These are phyloP conservation scores for Agrotis segetum DNA, from an alignment of 2,888 invertebrate genomes.

Conservation along the genomic window DNA sequence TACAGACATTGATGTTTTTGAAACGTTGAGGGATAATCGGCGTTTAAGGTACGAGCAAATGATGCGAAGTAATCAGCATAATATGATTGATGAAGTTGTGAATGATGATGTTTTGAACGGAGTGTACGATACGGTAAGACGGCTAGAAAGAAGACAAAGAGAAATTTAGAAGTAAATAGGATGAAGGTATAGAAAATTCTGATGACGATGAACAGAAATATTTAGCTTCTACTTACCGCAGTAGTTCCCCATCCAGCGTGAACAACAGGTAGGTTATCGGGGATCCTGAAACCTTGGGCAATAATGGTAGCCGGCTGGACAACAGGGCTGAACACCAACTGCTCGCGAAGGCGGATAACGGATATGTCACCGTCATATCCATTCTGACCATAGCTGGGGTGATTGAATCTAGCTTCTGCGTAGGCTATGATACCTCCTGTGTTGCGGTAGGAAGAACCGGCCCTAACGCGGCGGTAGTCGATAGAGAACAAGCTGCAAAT, in stretches of 20 bases:
- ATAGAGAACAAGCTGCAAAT: slow-evolving; percentile 27
- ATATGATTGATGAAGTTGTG: too few relatives aligned
- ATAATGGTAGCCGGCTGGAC: slow-evolving; percentile 68
- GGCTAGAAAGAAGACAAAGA: too few relatives aligned
- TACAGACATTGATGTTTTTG: not conserved
- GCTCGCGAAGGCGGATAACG: slow-evolving; percentile 63
- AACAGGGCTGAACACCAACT: slow-evolving; percentile 62
- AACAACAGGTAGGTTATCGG: slow-evolving; percentile 68
- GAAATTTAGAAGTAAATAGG: not conserved
- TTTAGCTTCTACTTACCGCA: slow-evolving; percentile 62
- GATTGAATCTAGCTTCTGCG: slow-evolving; percentile 65
- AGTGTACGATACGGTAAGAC: too few relatives aligned
- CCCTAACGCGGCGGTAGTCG: slow-evolving; percentile 58
- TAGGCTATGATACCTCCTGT: slow-evolving; percentile 73
- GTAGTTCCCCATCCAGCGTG: slow-evolving; percentile 78
- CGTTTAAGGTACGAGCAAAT: not conserved
- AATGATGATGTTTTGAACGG: too few relatives aligned
- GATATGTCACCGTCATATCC: slow-evolving; percentile 74
- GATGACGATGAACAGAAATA: not conserved
- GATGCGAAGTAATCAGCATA: not conserved
- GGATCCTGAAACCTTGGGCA: slow-evolving; percentile 47
- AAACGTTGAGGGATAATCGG: not conserved
- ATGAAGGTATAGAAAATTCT: too few relatives aligned
- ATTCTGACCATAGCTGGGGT: slow-evolving; percentile 69
- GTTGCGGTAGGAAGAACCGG: slow-evolving; percentile 75